Percentiles rank a stretch among this genome's conserved stretches.
phyloP scores from a whole-genome alignment of 2,888 invertebrate genomes.

The Bombylius discolor region DNA sequence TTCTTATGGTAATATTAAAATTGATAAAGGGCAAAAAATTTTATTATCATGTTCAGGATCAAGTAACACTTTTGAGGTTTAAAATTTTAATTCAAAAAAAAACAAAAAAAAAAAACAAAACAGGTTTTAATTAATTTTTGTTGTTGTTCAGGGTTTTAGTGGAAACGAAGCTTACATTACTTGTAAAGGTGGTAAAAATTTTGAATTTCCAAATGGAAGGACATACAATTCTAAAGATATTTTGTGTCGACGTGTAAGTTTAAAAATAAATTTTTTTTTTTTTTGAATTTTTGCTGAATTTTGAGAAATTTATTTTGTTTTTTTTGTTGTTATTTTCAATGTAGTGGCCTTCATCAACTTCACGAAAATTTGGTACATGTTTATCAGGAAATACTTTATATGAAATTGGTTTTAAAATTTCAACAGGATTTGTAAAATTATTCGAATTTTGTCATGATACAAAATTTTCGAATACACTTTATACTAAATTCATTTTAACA shows the following conservation, averaged over 20 bases:
- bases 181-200: constrained; percentile 11
- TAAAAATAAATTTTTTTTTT: not conserved
- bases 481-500: constrained; percentile 19
- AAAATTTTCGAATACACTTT: constrained; percentile 18
- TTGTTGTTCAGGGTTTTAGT: too few species aligned
- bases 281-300: not conserved
- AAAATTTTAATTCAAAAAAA: too few species aligned
- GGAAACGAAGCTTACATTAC: too few species aligned
- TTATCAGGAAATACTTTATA: constrained; percentile 8
- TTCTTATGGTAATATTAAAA: constrained; percentile 14
- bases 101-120: too few species aligned
- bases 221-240: constrained; percentile 16
- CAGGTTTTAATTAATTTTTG: too few species aligned
- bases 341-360: constrained; percentile 12
- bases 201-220: constrained; percentile 9
- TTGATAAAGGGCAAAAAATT: constrained; percentile 17
- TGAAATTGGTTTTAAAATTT: constrained; percentile 22
- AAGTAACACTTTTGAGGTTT: too few species aligned
- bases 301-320: not conserved
- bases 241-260: constrained; percentile 14
- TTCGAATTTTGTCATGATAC: constrained; percentile 24
- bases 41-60: constrained; percentile 24
- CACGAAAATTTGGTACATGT: constrained; percentile 14
- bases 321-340: not conserved
- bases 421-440: constrained; percentile 18